phyloP scores from a whole-genome alignment of 2,888 invertebrate species.

The Sinohyriopsis cumingii region DNA sequence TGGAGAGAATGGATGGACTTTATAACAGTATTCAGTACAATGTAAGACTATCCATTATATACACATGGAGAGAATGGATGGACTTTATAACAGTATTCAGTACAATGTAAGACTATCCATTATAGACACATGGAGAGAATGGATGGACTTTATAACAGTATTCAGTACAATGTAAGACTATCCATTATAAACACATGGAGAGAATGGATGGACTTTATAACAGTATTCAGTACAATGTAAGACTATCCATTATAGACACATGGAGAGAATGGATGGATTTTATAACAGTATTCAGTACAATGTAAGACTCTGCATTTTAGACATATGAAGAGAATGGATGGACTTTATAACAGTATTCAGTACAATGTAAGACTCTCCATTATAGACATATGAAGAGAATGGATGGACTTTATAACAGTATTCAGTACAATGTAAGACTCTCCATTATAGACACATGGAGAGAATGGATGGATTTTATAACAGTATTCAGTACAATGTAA shows the following conservation, averaged over 20 bases:
- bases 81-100: constrained; percentile 4
- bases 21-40: constrained; percentile 14
- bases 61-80: too few species aligned
- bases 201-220: too few species aligned
- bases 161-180: constrained; percentile 31
- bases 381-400: too few species aligned
- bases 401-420: neutral
- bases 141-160: neutral
- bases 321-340: too few species aligned
- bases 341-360: constrained; percentile 4
- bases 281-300: constrained; percentile 14
- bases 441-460: neutral
- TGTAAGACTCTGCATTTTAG: constrained; percentile 20
- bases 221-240: constrained; percentile 23
- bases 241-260: constrained; percentile 11
- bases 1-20: too few species aligned
- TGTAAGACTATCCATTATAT: constrained; percentile 20
- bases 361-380: constrained; percentile 27
- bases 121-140: too few species aligned
- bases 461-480: too few species aligned
- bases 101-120: constrained; percentile 26
- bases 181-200: neutral
- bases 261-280: too few species aligned
- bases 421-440: constrained; percentile 32
- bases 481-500: constrained; percentile 23